Percentiles rank a stretch among this genome's conserved stretches.
phyloP scores from a whole-genome alignment of 2,113 vertebrate species.

The Trematocara marginatum region DNA sequence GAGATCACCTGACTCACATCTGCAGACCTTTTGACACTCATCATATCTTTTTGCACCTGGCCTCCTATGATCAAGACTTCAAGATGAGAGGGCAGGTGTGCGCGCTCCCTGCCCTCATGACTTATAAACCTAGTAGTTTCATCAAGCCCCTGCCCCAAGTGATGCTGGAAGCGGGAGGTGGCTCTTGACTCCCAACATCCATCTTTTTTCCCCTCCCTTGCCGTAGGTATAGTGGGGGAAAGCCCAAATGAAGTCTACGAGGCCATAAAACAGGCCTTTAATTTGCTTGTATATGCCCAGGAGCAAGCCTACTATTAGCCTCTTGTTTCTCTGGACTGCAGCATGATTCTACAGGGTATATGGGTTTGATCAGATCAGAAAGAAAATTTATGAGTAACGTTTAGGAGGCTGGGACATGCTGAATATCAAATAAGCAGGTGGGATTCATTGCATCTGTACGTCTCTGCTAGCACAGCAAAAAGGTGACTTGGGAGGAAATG shows the following conservation, averaged over 20 bases:
- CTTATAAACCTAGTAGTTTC: slow-evolving; percentile 39
- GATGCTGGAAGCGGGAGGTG: slow-evolving; percentile 7
- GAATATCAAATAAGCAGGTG: slow-evolving; percentile 45
- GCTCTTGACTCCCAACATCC: slow-evolving; percentile 9
- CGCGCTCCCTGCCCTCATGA: neutral
- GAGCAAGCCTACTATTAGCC: slow-evolving; percentile 21
- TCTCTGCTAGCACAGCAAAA: slow-evolving; percentile 9
- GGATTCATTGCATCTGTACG: slow-evolving; percentile 11
- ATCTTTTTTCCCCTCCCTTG: neutral
- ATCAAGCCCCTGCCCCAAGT: neutral
- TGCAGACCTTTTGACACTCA: slow-evolving; percentile 40
- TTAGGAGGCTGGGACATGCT: neutral
- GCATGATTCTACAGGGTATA: slow-evolving; percentile 24
- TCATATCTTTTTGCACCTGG: slow-evolving; percentile 38
- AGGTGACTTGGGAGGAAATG: slow-evolving; percentile 11
- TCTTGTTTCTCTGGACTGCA: slow-evolving; percentile 12
- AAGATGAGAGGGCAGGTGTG: slow-evolving; percentile 46
- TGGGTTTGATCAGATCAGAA: slow-evolving; percentile 41
- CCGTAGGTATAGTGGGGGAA: slow-evolving; percentile 21
- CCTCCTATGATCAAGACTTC: slow-evolving; percentile 41
- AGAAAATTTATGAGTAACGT: slow-evolving; percentile 22
- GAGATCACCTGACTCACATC: slow-evolving; percentile 32
- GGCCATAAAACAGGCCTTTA: slow-evolving; percentile 60
- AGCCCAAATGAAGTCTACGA: slow-evolving; percentile 41
- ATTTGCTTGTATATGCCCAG: slow-evolving; percentile 45